Conservation (phyloP, 2,113 vertebrate genomes). For the Myocastor coypus region DNA sequence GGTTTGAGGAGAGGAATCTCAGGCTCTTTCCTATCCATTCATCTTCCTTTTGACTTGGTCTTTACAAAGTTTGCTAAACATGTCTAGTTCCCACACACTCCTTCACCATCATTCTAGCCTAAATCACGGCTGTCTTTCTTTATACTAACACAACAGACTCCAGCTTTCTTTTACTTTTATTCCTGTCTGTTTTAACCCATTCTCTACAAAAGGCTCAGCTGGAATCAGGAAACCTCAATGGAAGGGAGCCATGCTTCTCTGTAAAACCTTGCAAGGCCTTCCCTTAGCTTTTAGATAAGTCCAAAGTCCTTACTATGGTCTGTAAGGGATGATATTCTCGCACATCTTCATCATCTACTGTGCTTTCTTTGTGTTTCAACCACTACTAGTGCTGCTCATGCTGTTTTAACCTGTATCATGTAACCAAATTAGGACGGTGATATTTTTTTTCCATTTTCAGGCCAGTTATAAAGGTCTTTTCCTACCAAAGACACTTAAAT, state of each 20-base stretch:
- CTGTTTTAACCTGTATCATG: not conserved
- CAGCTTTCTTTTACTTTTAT: not conserved
- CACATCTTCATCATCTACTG: not conserved
- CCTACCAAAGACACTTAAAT: not conserved
- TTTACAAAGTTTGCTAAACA: not conserved
- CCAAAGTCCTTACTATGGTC: not conserved
- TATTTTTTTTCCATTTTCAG: not conserved
- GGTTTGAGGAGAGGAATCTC: not conserved
- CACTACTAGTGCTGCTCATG: not conserved
- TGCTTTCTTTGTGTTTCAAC: not conserved
- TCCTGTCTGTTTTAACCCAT: not conserved
- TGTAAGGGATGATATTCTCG: not conserved
- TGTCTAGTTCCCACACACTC: not conserved
- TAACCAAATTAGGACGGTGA: not conserved
- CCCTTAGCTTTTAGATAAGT: not conserved
- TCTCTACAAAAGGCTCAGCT: not conserved
- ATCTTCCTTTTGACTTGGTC: slow-evolving; percentile 6
- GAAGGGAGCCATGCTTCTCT: not conserved
- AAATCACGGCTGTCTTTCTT: not conserved
- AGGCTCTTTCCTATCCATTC: not conserved
- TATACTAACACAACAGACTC: not conserved
- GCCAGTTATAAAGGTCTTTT: not conserved
- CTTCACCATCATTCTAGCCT: not conserved
- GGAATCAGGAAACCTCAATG: not conserved
- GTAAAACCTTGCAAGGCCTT: not conserved